These are phyloP conservation scores for Spicauda simplicius DNA, from an alignment of 2,888 invertebrate species.

Conservation along the genomic window DNA sequence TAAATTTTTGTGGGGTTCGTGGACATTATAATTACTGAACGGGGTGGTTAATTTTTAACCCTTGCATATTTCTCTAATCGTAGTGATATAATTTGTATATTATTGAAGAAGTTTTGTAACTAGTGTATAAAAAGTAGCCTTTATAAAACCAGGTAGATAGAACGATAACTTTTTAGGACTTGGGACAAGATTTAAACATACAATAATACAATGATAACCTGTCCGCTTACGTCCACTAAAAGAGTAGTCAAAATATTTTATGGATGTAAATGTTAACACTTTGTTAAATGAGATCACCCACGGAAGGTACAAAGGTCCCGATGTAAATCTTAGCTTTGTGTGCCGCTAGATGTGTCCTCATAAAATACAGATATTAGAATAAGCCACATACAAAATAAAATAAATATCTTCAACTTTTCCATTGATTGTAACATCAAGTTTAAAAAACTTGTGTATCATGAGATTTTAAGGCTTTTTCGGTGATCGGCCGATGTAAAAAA, in stretches of 20 bases:
- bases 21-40: conserved; percentile 49
- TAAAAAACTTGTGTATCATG: conserved; percentile 55
- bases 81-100: neutral
- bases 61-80: conserved; percentile 16
- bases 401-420: conserved; percentile 65
- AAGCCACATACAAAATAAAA: conserved; percentile 58
- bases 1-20: conserved; percentile 58
- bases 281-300: conserved; percentile 78
- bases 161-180: conserved; percentile 3
- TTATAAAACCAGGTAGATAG: neutral
- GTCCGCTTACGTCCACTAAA: conserved; percentile 64
- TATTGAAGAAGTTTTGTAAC: too few relatives aligned
- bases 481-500: conserved; percentile 61
- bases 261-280: conserved; percentile 79
- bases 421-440: conserved; percentile 52
- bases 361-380: conserved; percentile 79
- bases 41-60: conserved; percentile 41
- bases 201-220: conserved; percentile 41
- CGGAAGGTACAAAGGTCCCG: conserved; percentile 71
- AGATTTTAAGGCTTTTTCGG: conserved; percentile 55
- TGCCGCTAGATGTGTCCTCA: conserved; percentile 64
- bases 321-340: conserved; percentile 73
- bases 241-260: conserved; percentile 84
- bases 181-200: conserved; percentile 10
- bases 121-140: neutral